Conservation (phyloP, 2,888 invertebrate genomes). For the Polyploca ridens region DNA sequence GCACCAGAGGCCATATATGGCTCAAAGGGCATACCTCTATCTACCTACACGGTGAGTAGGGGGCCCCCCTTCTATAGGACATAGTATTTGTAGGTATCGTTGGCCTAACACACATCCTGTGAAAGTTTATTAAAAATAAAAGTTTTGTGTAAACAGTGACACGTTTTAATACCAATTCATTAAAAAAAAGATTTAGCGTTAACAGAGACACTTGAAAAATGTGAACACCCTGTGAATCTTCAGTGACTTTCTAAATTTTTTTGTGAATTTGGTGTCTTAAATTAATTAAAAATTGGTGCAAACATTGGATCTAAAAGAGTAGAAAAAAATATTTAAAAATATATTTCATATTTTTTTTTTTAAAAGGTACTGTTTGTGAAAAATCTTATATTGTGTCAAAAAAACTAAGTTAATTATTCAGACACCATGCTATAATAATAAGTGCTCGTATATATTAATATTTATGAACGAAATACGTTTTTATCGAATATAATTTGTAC, state of each 20-base stretch:
- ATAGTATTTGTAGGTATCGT: slow-evolving; percentile 43
- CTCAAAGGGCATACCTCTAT: slow-evolving; percentile 89
- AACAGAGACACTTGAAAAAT: background rate
- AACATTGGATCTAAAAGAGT: too few species aligned
- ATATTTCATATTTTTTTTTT: background rate
- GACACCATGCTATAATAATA: slow-evolving; percentile 1
- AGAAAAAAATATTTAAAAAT: too few species aligned
- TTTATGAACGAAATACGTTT: background rate
- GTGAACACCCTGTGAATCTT: too few species aligned
- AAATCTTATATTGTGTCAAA: background rate
- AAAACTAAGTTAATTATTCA: background rate
- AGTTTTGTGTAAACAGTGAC: background rate
- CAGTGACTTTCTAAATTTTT: too few species aligned
- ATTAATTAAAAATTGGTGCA: background rate
- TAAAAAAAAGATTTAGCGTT: background rate
- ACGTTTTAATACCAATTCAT: background rate
- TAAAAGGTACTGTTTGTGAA: background rate
- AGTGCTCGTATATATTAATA: too few species aligned
- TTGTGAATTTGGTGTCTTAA: background rate
- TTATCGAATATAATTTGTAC: slow-evolving; percentile 25
- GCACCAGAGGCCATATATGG: slow-evolving; percentile 85
- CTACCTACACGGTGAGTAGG: slow-evolving; percentile 92
- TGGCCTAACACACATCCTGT: slow-evolving; percentile 14
- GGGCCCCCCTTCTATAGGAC: slow-evolving; percentile 84
- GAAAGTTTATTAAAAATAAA: background rate